Percentiles rank a stretch among this genome's conserved stretches.
Evolutionary conservation across 2,797 vertebrate species (phyloP).

Genomic region (Rhincodon typus): DNA sequence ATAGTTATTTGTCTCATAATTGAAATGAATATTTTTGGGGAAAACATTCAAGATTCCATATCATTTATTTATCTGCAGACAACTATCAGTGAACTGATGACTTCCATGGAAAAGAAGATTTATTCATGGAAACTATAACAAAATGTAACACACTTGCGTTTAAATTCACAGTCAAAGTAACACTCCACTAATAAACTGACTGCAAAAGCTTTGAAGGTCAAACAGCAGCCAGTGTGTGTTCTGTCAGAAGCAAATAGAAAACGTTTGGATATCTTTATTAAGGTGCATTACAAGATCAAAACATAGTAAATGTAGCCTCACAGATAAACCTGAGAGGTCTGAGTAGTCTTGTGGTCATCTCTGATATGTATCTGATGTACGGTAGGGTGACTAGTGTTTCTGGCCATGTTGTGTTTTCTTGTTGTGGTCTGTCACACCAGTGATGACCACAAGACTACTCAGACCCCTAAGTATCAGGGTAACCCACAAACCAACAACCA

Average conservation of each 20-base stretch:
- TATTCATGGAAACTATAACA: neutral
- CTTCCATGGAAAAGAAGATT: neutral
- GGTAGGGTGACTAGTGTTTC: too few species aligned
- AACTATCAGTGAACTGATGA: neutral
- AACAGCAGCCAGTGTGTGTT: neutral
- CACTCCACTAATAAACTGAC: neutral
- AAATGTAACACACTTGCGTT: neutral
- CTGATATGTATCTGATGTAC: too few species aligned
- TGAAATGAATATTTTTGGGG: neutral
- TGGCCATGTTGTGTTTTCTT: too few species aligned
- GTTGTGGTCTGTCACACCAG: too few species aligned
- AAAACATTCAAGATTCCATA: neutral
- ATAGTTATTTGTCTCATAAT: neutral
- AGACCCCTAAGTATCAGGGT: too few species aligned
- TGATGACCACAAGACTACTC: too few species aligned
- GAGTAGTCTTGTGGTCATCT: too few species aligned
- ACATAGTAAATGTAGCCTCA: neutral
- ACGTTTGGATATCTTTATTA: neutral
- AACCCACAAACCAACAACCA: too few species aligned
- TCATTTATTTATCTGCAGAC: neutral
- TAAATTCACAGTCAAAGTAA: neutral
- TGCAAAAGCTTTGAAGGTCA: neutral
- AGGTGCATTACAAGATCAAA: slow-evolving; percentile 28
- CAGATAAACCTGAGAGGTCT: neutral
- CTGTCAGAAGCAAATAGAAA: neutral